Conservation (phyloP, 2,797 vertebrate species). For the Moxostoma hubbsi region DNA sequence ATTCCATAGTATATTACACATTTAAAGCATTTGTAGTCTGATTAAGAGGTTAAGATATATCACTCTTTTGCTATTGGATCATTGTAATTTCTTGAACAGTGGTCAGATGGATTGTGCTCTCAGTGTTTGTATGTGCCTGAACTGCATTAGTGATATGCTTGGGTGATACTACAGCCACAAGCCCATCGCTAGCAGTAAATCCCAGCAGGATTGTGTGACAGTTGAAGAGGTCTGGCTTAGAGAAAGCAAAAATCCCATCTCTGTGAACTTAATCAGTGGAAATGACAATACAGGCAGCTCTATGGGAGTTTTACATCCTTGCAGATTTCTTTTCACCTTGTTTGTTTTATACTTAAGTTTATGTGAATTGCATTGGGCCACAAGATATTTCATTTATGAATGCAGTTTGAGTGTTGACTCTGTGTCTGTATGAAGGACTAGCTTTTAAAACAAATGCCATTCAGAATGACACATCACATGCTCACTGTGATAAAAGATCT, state of each 20-base stretch:
- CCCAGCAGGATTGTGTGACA: slow-evolving; percentile 39
- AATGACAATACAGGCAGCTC: slow-evolving; percentile 43
- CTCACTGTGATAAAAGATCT: slow-evolving; percentile 25
- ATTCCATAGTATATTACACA: too few species aligned
- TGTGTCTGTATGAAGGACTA: neutral
- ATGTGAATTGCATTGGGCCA: too few species aligned
- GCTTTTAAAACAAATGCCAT: neutral
- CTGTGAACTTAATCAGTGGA: slow-evolving; percentile 41
- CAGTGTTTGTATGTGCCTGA: neutral
- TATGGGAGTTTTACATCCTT: slow-evolving; percentile 17
- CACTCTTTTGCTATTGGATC: neutral
- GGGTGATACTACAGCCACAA: slow-evolving; percentile 19
- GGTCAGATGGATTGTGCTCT: neutral
- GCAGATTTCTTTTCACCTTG: slow-evolving; percentile 22
- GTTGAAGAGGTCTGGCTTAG: slow-evolving; percentile 10
- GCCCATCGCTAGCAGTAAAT: slow-evolving; percentile 45
- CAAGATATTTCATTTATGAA: neutral
- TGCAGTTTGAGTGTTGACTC: neutral
- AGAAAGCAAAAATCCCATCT: slow-evolving; percentile 1
- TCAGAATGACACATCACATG: neutral
- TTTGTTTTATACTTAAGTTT: too few species aligned
- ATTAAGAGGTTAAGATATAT: neutral
- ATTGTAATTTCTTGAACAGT: neutral
- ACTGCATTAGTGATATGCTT: slow-evolving; percentile 54
- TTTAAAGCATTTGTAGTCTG: too few species aligned